A percentile compares a stretch with the other conserved stretches of the same genome.
These are phyloP conservation scores for Ctenopoma kingsleyae DNA, from an alignment of 2,797 vertebrate genomes.

Conservation along the genomic window DNA sequence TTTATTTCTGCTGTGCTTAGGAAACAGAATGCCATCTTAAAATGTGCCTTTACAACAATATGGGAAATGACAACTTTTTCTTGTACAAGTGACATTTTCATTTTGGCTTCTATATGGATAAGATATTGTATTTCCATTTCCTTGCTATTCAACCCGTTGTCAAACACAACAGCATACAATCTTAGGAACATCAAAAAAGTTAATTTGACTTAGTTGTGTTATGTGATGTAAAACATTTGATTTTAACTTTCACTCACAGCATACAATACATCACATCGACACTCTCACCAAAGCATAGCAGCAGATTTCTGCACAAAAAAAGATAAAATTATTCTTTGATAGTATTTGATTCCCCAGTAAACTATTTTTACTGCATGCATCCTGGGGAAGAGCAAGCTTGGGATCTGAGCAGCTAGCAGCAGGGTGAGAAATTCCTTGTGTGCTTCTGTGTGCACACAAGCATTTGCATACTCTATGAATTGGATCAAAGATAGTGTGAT, in stretches of 20 bases:
- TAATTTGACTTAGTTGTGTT: neutral
- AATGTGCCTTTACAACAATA: conserved; percentile 30
- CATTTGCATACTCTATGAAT: conserved; percentile 70
- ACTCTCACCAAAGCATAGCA: conserved; percentile 33
- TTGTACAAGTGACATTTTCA: conserved; percentile 12
- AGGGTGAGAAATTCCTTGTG: conserved; percentile 53
- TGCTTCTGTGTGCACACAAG: conserved; percentile 38
- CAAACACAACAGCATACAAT: neutral
- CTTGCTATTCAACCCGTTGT: neutral
- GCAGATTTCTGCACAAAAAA: conserved; percentile 22
- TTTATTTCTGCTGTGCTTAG: conserved; percentile 14
- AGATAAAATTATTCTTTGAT: conserved; percentile 14
- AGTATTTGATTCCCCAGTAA: conserved; percentile 33
- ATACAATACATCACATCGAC: conserved; percentile 33
- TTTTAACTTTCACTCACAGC: neutral
- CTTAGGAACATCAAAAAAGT: neutral
- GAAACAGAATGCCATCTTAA: conserved; percentile 8
- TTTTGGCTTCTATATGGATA: conserved; percentile 21
- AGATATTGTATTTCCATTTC: conserved; percentile 14
- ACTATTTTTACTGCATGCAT: conserved; percentile 40
- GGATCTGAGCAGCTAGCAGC: conserved; percentile 51
- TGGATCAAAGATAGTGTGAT: conserved; percentile 68
- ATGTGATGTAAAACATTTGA: neutral
- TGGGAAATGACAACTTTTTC: conserved; percentile 5
- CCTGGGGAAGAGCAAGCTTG: conserved; percentile 10